phyloP scores from a whole-genome alignment of 2,888 invertebrate genomes.

The Bedellia somnulentella region DNA sequence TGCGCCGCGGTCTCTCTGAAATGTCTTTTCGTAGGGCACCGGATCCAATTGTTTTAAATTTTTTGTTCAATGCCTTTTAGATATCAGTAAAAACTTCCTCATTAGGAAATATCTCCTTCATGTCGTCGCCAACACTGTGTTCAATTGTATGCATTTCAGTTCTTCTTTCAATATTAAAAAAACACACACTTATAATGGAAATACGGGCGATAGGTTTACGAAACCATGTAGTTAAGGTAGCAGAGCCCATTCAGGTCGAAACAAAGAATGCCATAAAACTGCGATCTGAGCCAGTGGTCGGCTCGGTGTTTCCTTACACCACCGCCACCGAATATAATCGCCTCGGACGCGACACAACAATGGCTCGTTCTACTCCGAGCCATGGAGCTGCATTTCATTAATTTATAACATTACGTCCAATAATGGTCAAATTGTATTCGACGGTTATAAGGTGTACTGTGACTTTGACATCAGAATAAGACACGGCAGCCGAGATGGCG shows the following conservation, averaged over 20 bases:
- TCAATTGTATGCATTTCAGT: too few relatives aligned
- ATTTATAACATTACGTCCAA: constrained; percentile 34
- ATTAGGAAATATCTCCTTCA: constrained; percentile 3
- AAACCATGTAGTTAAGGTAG: too few relatives aligned
- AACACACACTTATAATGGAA: too few relatives aligned
- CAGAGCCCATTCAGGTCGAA: not conserved
- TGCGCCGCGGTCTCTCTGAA: constrained; percentile 21
- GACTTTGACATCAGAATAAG: too few relatives aligned
- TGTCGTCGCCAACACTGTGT: too few relatives aligned
- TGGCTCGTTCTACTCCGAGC: constrained; percentile 26
- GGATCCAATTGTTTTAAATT: constrained; percentile 16
- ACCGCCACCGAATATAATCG: too few relatives aligned
- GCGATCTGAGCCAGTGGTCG: constrained; percentile 21
- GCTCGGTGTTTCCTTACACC: constrained; percentile 38
- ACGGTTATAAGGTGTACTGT: constrained; percentile 22
- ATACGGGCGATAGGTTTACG: too few relatives aligned
- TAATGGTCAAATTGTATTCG: constrained; percentile 43
- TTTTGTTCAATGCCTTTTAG: constrained; percentile 16
- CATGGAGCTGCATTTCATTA: constrained; percentile 17
- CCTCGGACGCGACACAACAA: constrained; percentile 43
- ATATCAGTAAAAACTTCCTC: constrained; percentile 11
- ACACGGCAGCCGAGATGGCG: too few relatives aligned
- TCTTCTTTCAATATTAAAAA: too few relatives aligned
- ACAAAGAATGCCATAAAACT: constrained; percentile 19
- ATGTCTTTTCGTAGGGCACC: constrained; percentile 30